Evolutionary conservation across 2,888 invertebrate genomes (phyloP), one percentile per base, ranked within the genome.

Genomic region (Nephrocerus scutellatus): DNA sequence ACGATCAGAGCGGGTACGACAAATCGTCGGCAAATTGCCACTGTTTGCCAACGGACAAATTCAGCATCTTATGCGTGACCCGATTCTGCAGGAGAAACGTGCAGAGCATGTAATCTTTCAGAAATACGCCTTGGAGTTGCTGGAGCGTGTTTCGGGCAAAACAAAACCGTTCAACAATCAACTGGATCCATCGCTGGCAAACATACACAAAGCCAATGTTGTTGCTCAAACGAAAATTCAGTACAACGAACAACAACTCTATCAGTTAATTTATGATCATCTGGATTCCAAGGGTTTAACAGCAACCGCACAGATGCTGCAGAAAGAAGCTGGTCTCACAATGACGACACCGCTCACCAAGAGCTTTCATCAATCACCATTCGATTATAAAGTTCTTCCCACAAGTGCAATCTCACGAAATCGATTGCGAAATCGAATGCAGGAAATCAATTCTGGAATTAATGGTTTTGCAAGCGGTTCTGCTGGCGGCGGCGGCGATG

Each of bases 71-170:
- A 95, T 96, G 89, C 83, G 90, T 37, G 95, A 96, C 68, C 97
- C 97, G 9, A 90, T 98, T 44, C 74, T 96, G 2, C 93, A 95
- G 70, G 97, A 98, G 68, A 95, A 93, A 66, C 76, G 93, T 0
- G 84, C 86, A 49, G 95, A 96, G 56, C 97, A 98, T 68, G 87
- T 91, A 0, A 81, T 84, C 67, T 98, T 98, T 66, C 95, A 95
- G 68, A 90, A 89, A 59, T 89, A 92, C 63, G 95, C 93, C 0
- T 69, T 90, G 9, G 88, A 91, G 56, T 69, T 98, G 24, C 74
- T 98, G 43, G 92, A 93, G 63, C 73, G 86, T 1, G 84, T 96
- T 0, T 88, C 90, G 3, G 95, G 95, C 1, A 90, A 90, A 71
- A 79, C 83, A n/a, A 87, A 86, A 53, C 79, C 84, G 22, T 52